A percentile compares a stretch with the other conserved stretches of the same genome.
Evolutionary conservation across 1,140 invertebrate species (phyloP).

Genomic region (Luehdorfia chinensis): DNA sequence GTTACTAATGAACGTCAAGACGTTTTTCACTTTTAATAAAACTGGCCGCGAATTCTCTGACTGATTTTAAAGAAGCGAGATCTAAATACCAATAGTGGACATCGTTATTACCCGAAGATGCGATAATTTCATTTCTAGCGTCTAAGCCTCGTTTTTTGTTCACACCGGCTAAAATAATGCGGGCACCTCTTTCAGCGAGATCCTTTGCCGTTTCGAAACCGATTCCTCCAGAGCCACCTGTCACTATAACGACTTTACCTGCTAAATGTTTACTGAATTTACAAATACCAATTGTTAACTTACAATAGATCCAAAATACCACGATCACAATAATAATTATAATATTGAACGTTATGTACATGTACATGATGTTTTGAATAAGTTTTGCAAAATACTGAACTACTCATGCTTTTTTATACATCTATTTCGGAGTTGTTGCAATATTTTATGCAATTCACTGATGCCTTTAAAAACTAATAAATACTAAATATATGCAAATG

Average conservation of each 20-base stretch:
- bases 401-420: too few species aligned
- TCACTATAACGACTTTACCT: slow-evolving; percentile 28
- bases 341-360: too few species aligned
- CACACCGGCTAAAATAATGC: slow-evolving; percentile 89
- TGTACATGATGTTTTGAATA: too few species aligned
- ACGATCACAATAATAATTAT: too few species aligned
- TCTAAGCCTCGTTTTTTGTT: slow-evolving; percentile 75
- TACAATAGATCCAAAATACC: too few species aligned
- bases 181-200: slow-evolving; percentile 78
- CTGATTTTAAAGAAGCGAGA: slow-evolving; percentile 82
- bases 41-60: slow-evolving; percentile 82
- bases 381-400: too few species aligned
- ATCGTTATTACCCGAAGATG: slow-evolving; percentile 61
- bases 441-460: too few species aligned
- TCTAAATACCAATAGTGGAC: slow-evolving; percentile 79
- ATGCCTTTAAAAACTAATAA: too few species aligned
- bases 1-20: slow-evolving; percentile 85
- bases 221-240: slow-evolving; percentile 25
- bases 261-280: slow-evolving; percentile 14
- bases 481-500: too few species aligned
- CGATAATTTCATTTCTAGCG: slow-evolving; percentile 64
- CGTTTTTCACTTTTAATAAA: slow-evolving; percentile 81
- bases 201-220: slow-evolving; percentile 25
- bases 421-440: too few species aligned
- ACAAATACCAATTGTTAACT: not conserved